phyloP scores from a whole-genome alignment of 2,113 vertebrate species.

The Bucco capensis region DNA sequence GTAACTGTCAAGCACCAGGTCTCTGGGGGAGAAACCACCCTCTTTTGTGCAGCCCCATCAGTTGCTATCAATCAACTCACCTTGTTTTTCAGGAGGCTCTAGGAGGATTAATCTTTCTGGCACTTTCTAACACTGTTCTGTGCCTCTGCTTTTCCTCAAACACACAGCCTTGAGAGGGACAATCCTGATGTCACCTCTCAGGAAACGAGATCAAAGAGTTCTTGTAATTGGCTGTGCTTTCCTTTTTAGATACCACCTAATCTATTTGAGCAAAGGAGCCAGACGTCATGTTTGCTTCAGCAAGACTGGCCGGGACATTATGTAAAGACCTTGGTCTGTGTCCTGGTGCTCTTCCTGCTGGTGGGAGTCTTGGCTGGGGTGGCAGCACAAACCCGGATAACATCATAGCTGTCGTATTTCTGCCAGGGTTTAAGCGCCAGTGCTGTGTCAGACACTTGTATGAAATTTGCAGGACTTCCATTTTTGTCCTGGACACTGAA shows the following conservation, averaged over 20 bases:
- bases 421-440: neutral
- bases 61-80: neutral
- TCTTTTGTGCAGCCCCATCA: neutral
- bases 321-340: neutral
- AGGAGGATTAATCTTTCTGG: neutral
- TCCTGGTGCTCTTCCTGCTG: neutral
- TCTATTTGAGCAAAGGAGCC: neutral
- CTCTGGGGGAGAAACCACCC: neutral
- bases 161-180: neutral
- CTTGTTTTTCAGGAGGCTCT: neutral
- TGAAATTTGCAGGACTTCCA: neutral
- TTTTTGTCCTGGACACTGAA: neutral
- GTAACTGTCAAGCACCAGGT: accelerated
- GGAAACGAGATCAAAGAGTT: neutral
- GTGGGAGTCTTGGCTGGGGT: neutral
- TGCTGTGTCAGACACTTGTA: neutral
- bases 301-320: neutral
- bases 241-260: neutral
- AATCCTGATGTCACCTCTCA: neutral
- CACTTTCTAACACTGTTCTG: neutral
- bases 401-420: neutral
- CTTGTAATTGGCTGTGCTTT: neutral
- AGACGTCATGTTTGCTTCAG: accelerated
- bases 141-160: neutral
- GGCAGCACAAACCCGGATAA: neutral